Conservation (phyloP, 2,797 vertebrate species). For the Darevskia nairensis region DNA sequence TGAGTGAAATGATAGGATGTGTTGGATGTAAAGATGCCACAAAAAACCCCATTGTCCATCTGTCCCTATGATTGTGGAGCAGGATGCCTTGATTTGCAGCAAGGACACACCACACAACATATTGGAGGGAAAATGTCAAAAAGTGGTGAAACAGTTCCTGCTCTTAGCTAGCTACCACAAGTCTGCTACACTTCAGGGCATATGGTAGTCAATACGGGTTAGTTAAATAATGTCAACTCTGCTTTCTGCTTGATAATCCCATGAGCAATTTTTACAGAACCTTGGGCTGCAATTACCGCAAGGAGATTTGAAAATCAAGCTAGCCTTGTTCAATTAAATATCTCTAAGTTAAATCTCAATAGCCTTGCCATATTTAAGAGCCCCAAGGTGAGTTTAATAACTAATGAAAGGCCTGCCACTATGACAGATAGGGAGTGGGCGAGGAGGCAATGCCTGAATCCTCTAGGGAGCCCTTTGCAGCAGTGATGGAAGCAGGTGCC, state of each 20-base stretch:
- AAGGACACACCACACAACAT: slow-evolving; percentile 40
- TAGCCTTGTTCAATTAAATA: slow-evolving; percentile 8
- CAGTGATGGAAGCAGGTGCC: no score
- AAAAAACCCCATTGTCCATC: slow-evolving; percentile 39
- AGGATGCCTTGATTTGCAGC: slow-evolving; percentile 2
- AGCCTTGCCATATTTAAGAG: slow-evolving; percentile 17
- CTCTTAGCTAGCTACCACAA: slow-evolving; percentile 19
- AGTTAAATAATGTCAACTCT: slow-evolving; percentile 43
- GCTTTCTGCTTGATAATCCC: slow-evolving; percentile 52
- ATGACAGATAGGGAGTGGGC: background rate
- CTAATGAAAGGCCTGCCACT: slow-evolving; percentile 20
- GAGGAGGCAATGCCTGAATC: background rate
- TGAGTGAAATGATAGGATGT: slow-evolving; percentile 45
- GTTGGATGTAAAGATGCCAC: slow-evolving; percentile 24
- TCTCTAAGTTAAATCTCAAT: slow-evolving; percentile 27
- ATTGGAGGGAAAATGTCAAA: slow-evolving; percentile 51
- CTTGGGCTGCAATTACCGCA: slow-evolving; percentile 2
- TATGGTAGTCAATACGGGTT: slow-evolving; percentile 61
- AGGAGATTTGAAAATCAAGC: slow-evolving; percentile 33
- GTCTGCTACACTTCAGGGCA: slow-evolving; percentile 42
- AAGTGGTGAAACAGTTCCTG: slow-evolving; percentile 25
- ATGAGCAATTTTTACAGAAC: slow-evolving; percentile 31
- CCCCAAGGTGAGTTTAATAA: slow-evolving; percentile 26
- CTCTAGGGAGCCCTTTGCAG: background rate
- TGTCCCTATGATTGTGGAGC: slow-evolving; percentile 36